Evolutionary conservation across 2,113 vertebrate genomes (phyloP).

Genomic region (Epinephelus moara): DNA sequence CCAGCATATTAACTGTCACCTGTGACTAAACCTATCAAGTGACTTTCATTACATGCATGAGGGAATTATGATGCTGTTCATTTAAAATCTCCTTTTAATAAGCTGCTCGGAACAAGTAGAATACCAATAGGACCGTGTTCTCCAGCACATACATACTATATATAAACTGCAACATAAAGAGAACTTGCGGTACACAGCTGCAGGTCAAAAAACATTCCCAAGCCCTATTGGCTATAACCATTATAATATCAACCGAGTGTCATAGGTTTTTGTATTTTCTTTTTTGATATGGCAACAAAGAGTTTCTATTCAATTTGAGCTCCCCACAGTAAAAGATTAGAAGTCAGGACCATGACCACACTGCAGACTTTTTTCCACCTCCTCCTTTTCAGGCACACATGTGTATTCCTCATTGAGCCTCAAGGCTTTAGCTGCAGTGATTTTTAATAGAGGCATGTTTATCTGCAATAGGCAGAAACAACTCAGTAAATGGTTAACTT

Average conservation of each 20-base stretch:
- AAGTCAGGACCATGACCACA: conserved; percentile 20
- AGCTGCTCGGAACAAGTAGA: not conserved
- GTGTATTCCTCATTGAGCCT: conserved; percentile 16
- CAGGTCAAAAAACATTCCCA: not conserved
- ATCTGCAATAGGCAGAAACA: conserved; percentile 8
- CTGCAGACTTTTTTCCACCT: not conserved
- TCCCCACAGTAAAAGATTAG: not conserved
- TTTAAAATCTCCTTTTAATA: not conserved
- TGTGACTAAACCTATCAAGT: conserved; percentile 19
- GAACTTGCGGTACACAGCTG: not conserved
- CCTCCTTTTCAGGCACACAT: not conserved
- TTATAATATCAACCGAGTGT: not conserved
- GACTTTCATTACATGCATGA: conserved; percentile 35
- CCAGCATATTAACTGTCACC: not conserved
- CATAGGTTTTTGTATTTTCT: not conserved
- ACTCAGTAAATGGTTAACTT: not conserved
- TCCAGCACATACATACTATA: too few relatives aligned
- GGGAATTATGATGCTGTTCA: conserved; percentile 14
- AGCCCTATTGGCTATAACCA: not conserved
- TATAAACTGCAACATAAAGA: not conserved
- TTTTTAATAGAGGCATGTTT: not conserved
- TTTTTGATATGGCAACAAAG: not conserved
- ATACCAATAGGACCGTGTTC: not conserved
- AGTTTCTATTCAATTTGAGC: not conserved
- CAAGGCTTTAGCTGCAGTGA: not conserved